phyloP scores from a whole-genome alignment of 1,140 invertebrate genomes.

The Diploscapter pachys region DNA sequence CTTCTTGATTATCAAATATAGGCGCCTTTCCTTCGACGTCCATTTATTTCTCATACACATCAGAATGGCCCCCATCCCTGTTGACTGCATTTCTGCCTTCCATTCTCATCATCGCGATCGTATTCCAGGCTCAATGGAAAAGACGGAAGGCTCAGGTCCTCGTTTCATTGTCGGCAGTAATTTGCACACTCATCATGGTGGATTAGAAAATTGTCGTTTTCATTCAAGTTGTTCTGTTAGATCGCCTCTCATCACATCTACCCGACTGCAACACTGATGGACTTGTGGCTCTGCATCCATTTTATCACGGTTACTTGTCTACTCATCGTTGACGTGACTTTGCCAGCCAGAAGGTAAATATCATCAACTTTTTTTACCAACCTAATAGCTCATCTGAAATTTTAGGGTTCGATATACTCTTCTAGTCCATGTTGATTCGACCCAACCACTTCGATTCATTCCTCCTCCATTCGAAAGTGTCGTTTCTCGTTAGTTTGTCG shows the following conservation, averaged over 20 bases:
- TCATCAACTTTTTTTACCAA: too few species aligned
- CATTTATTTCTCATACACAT: slow-evolving; percentile 11
- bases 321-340: slow-evolving; percentile 30
- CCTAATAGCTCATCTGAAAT: too few species aligned
- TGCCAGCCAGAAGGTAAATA: slow-evolving; percentile 22
- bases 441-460: too few species aligned
- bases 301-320: slow-evolving; percentile 28
- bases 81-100: slow-evolving; percentile 33
- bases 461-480: too few species aligned
- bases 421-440: too few species aligned
- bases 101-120: slow-evolving; percentile 30
- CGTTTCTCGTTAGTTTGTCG: too few species aligned
- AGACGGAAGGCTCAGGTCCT: slow-evolving; percentile 38
- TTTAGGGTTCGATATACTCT: too few species aligned
- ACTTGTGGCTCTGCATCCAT: slow-evolving; percentile 27
- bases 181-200: slow-evolving; percentile 36
- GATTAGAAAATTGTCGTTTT: slow-evolving; percentile 7
- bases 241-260: slow-evolving; percentile 3
- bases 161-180: slow-evolving; percentile 28
- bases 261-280: slow-evolving; percentile 19
- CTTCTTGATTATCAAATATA: slow-evolving; percentile 8
- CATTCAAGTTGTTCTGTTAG: background rate
- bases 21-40: slow-evolving; percentile 14
- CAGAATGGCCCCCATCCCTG: slow-evolving; percentile 28
- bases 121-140: slow-evolving; percentile 41